Percentiles rank a stretch among this genome's conserved stretches.
Conservation (phyloP, 1,140 invertebrate genomes). For the Drosophila quadrilineata region DNA sequence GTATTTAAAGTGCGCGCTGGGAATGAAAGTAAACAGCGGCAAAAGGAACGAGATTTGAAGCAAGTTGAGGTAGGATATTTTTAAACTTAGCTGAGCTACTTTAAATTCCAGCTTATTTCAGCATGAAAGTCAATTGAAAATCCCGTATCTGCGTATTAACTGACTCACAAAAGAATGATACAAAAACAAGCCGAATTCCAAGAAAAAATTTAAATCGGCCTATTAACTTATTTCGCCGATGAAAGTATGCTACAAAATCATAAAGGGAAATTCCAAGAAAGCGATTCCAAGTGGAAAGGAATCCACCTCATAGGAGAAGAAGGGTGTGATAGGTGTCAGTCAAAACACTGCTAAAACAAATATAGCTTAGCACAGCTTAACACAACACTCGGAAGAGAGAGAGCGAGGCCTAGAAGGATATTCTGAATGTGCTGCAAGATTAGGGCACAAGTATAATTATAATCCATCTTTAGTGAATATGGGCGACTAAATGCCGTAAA, state of each 20-base stretch:
- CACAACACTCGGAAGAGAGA: background rate
- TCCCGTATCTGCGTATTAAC: no score
- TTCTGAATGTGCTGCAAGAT: no score
- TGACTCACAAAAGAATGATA: slow-evolving; percentile 46
- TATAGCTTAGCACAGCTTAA: slow-evolving; percentile 20
- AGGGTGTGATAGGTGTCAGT: no score
- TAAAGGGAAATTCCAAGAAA: slow-evolving; percentile 1
- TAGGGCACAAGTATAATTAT: no score
- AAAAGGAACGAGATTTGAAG: background rate
- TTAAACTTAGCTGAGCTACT: no score
- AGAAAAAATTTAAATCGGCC: background rate
- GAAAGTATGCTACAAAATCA: slow-evolving; percentile 29
- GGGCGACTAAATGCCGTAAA: slow-evolving; percentile 22
- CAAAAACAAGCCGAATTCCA: slow-evolving; percentile 1
- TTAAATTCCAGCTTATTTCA: no score
- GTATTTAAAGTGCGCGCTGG: slow-evolving; percentile 19
- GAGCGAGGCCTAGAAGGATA: background rate
- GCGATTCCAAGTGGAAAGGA: slow-evolving; percentile 3
- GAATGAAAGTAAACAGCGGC: background rate
- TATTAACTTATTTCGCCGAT: background rate
- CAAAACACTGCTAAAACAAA: slow-evolving; percentile 24
- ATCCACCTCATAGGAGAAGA: slow-evolving; percentile 3
- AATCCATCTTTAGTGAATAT: no score
- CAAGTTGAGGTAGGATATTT: no score
- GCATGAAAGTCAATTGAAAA: no score